Evolutionary conservation across 2,113 vertebrate species (phyloP).

Genomic region (Chaetura pelagica): DNA sequence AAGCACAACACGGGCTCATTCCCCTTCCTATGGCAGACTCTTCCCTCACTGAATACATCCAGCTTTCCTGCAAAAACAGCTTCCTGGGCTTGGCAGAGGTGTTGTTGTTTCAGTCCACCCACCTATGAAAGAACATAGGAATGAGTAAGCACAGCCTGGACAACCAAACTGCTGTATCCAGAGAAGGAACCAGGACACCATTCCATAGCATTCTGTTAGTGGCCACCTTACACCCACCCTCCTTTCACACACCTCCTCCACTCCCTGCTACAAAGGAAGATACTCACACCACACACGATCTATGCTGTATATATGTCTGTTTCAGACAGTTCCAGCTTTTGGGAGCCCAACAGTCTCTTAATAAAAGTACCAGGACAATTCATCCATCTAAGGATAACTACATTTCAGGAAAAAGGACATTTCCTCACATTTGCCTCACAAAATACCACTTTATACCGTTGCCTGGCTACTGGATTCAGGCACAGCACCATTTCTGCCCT

Average conservation of each 20-base stretch:
- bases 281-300: not conserved
- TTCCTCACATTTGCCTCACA: not conserved
- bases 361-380: not conserved
- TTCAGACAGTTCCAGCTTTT: not conserved
- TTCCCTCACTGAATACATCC: not conserved
- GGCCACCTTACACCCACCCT: not conserved
- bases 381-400: not conserved
- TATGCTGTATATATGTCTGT: not conserved
- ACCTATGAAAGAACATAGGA: not conserved
- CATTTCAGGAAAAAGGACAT: not conserved
- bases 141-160: fast-evolving
- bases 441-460: not conserved
- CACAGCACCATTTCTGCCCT: not conserved
- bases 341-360: not conserved
- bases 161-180: not conserved
- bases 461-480: not conserved
- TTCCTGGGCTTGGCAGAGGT: not conserved
- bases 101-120: fast-evolving
- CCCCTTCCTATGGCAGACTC: not conserved
- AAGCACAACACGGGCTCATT: fast-evolving
- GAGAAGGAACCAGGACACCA: fast-evolving
- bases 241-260: not conserved
- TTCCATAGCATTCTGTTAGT: fast-evolving
- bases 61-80: not conserved
- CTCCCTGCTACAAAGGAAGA: not conserved